phyloP scores from a whole-genome alignment of 2,113 vertebrate genomes.

The Glareola pratincola region DNA sequence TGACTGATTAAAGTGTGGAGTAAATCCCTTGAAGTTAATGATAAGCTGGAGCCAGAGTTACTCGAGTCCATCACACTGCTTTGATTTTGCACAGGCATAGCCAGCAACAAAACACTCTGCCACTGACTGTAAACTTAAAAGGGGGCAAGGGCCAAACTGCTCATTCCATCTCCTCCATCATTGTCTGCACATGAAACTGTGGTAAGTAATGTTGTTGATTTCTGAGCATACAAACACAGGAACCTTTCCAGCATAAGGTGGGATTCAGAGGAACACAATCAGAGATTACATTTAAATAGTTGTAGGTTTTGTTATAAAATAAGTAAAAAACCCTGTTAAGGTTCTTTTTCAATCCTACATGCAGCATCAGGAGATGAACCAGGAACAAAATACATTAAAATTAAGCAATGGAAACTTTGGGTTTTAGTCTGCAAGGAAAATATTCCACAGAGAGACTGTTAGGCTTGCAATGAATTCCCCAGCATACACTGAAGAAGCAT shows the following conservation, averaged over 20 bases:
- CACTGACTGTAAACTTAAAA: not conserved
- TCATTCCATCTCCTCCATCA: not conserved
- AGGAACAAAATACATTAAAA: not conserved
- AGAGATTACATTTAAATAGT: not conserved
- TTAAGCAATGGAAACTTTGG: not conserved
- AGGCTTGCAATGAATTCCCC: not conserved
- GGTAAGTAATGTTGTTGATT: not conserved
- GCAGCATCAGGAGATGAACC: not conserved
- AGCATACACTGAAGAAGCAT: not conserved
- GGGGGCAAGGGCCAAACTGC: not conserved
- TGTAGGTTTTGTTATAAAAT: not conserved
- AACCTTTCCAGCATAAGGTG: not conserved
- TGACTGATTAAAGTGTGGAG: constrained; percentile 35
- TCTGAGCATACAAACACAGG: not conserved
- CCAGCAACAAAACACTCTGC: not conserved
- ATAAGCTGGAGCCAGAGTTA: constrained; percentile 42
- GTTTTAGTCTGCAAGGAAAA: not conserved
- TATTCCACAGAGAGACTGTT: not conserved
- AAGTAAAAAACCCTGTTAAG: not conserved
- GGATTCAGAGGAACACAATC: not conserved
- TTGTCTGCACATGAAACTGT: not conserved
- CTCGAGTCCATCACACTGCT: not conserved
- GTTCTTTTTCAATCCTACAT: not conserved
- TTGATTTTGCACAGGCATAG: not conserved
- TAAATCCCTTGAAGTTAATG: constrained; percentile 49